These are phyloP conservation scores for Chanos chanos DNA, from an alignment of 2,797 vertebrate genomes.

Conservation along the genomic window DNA sequence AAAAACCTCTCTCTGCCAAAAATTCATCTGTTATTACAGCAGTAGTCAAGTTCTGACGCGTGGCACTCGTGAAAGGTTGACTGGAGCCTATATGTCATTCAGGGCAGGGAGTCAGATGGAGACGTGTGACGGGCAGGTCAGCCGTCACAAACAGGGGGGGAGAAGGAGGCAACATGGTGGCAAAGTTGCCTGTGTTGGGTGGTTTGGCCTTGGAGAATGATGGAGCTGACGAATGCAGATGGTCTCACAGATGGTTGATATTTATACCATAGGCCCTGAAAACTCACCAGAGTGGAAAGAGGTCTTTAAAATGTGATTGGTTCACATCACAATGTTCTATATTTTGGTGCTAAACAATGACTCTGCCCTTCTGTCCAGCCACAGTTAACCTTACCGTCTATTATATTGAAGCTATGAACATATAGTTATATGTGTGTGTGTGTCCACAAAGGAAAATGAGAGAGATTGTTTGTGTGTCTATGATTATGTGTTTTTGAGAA, in stretches of 20 bases:
- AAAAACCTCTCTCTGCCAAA: conserved; percentile 8
- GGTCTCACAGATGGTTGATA: conserved; percentile 78
- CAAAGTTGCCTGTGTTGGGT: conserved; percentile 63
- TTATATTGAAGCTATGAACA: background rate
- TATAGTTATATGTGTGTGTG: too few species aligned
- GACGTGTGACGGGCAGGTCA: too few species aligned
- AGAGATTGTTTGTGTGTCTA: background rate
- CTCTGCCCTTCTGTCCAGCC: conserved; percentile 3
- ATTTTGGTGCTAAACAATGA: conserved; percentile 34
- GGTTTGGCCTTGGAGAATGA: conserved; percentile 69
- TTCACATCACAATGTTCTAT: conserved; percentile 56
- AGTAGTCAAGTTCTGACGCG: background rate
- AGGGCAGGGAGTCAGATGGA: too few species aligned
- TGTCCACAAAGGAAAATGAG: too few species aligned
- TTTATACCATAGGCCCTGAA: conserved; percentile 71
- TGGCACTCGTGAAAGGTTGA: too few species aligned
- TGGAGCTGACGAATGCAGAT: conserved; percentile 74
- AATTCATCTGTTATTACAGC: background rate
- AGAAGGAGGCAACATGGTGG: conserved; percentile 44
- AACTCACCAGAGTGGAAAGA: conserved; percentile 69
- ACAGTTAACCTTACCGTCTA: background rate
- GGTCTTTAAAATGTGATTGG: conserved; percentile 64
- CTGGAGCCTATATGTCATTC: too few species aligned
- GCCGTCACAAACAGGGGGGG: conserved; percentile 40
- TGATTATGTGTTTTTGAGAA: background rate